Conservation (phyloP, 2,888 invertebrate genomes). For the Ennomos fuscantarius region DNA sequence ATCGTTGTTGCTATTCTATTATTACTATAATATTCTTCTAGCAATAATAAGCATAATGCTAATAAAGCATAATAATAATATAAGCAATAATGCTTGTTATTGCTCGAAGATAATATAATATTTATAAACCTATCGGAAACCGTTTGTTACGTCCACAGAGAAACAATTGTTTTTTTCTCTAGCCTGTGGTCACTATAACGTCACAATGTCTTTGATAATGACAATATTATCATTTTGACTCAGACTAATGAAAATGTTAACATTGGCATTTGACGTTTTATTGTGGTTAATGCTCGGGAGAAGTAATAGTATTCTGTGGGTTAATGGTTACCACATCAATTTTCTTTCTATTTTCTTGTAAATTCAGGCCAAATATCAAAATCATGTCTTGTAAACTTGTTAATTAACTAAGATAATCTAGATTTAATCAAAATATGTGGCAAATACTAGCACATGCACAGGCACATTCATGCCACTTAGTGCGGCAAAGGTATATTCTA, state of each 20-base stretch:
- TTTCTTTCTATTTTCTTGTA: constrained; percentile 2
- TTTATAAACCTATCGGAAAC: no score
- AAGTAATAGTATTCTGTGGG: no score
- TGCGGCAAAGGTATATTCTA: constrained; percentile 69
- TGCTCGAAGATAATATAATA: no score
- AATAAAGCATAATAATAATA: no score
- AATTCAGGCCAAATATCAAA: constrained; percentile 1
- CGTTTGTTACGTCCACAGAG: no score
- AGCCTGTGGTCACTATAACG: no score
- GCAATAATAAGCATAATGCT: no score
- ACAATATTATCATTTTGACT: neutral
- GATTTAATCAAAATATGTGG: constrained; percentile 62
- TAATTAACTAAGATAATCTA: neutral
- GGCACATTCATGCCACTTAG: constrained; percentile 59
- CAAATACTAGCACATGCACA: constrained; percentile 60
- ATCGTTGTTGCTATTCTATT: no score
- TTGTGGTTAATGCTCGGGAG: neutral
- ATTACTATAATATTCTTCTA: no score
- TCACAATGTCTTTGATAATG: neutral
- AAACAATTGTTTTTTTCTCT: no score
- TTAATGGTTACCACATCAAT: constrained; percentile 8
- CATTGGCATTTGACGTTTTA: neutral
- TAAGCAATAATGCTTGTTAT: no score
- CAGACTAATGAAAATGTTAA: no score
- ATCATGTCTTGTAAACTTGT: constrained; percentile 9